Evolutionary conservation across 2,797 vertebrate genomes (phyloP).

Genomic region (Sphenopsis melanotis): DNA sequence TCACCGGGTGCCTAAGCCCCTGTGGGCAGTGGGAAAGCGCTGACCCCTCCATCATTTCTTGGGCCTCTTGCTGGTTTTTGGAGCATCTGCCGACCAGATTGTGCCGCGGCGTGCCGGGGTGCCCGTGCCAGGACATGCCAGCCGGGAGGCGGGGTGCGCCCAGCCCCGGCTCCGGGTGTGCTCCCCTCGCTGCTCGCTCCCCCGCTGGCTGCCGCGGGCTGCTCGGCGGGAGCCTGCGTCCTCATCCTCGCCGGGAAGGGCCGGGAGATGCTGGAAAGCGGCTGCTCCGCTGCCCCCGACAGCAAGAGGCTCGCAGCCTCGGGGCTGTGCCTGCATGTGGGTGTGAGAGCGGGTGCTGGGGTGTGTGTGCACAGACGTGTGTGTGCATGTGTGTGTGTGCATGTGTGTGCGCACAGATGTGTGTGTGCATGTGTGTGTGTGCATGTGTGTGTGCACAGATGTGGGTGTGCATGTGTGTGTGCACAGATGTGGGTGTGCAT

Average conservation of each 20-base stretch:
- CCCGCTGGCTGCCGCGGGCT: neutral
- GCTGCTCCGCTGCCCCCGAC: neutral
- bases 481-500: too few species aligned
- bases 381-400: fast-evolving
- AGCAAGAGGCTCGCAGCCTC: neutral
- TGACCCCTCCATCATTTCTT: neutral
- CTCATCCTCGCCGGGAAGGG: neutral
- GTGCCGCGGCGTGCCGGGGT: neutral
- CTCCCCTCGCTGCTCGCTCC: neutral
- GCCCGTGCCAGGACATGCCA: conserved; percentile 9
- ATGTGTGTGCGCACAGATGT: fast-evolving
- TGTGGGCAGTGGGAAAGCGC: neutral
- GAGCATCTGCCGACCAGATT: conserved; percentile 37
- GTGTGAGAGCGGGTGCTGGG: neutral
- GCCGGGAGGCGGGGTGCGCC: neutral
- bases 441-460: neutral
- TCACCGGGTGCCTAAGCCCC: fast-evolving
- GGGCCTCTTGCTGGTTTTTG: neutral
- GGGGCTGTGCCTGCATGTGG: neutral
- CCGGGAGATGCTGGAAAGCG: neutral
- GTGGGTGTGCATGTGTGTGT: neutral
- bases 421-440: neutral
- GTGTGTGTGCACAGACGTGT: fast-evolving
- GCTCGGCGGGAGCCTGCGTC: neutral
- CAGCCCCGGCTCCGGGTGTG: neutral